Base-by-base conservation (phyloP, 2,888 invertebrate genomes). In the Temnothorax rugatulus region DNA sequence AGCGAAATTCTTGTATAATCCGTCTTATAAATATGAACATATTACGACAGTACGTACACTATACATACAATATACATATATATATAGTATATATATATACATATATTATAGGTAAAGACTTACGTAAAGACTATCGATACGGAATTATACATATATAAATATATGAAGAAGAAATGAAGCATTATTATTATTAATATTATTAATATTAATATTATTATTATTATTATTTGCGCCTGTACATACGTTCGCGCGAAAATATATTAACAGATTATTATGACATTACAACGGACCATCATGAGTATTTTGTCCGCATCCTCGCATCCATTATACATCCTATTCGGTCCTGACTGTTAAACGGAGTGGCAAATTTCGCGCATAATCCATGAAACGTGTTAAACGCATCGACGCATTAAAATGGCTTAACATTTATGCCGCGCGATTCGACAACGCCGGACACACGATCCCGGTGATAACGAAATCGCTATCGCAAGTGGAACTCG, bases 231-330 rank as follows among this genome's bases (percentile, higher is more conserved):
- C 93, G 94, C 93, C 44, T 68, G 93, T 95, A 95, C 95, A 94
- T 91, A 95, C 94, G 95, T 91, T 93, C 92, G 93, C 94, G 94
- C 94, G 93, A 94, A 94, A 94, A 95, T 94, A 95, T 94, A 95
- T 94, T 92, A 93, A 93, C 93, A 94, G 91, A 94, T 94, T 95
- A 95, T 93, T 94, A 95, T 93, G 91, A 94, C 92, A 88, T 90
- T 90, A 90, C 89, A 84, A 90, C 52, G 82, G 82, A 64, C 54
- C 83, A 74, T 68, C 68, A 74, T 85, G 84, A 81, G 83, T 88
- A 52, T 90, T 87, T 82, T 73, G 76, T 86, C 64, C 44, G 61
- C 76, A 59, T 66, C 64, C 64, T 61, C 63, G 84, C 21, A 82
- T 59, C 84, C 76, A 69, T 61, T 77, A 63, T 85, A 63, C 61